A percentile compares a stretch with the other conserved stretches of the same genome.
Evolutionary conservation across 1,140 invertebrate genomes (phyloP).

Genomic region (Drosophila lacertosa): DNA sequence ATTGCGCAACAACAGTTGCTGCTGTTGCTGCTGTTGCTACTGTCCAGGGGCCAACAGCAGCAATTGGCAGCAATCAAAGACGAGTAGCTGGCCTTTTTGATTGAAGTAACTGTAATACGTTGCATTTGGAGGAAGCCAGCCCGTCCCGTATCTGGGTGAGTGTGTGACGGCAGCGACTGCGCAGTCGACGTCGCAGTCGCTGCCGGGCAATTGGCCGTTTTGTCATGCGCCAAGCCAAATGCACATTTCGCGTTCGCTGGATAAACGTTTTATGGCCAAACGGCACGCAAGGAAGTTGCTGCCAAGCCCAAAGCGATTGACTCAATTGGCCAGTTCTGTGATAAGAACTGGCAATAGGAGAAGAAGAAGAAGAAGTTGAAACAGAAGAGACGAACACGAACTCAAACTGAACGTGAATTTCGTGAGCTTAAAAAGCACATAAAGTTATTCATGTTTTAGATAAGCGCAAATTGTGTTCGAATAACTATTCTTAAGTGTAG

Average conservation of each 20-base stretch:
- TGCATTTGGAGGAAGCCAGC: slow-evolving; percentile 60
- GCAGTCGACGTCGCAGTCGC: slow-evolving; percentile 24
- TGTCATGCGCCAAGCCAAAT: slow-evolving; percentile 47
- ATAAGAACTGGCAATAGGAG: not conserved
- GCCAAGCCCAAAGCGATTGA: not conserved
- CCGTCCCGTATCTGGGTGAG: slow-evolving; percentile 68
- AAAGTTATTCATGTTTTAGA: too few species aligned
- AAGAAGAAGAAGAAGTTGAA: not conserved
- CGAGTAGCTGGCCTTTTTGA: slow-evolving; percentile 58
- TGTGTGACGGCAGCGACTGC: slow-evolving; percentile 61
- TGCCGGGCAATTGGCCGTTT: slow-evolving; percentile 37
- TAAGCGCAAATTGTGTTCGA: too few species aligned
- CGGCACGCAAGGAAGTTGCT: slow-evolving; percentile 67
- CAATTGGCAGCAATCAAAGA: slow-evolving; percentile 20
- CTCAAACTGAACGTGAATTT: not conserved
- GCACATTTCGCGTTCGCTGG: slow-evolving; percentile 27
- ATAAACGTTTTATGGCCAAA: slow-evolving; percentile 51
- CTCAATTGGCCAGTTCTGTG: not conserved
- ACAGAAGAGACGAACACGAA: too few species aligned
- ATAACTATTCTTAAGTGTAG: too few species aligned
- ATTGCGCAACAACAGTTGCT: slow-evolving; percentile 35
- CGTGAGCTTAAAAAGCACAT: too few species aligned
- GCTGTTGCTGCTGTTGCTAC: slow-evolving; percentile 4
- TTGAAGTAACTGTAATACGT: slow-evolving; percentile 80
- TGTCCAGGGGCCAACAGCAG: too few species aligned